phyloP scores from a whole-genome alignment of 2,797 vertebrate species.

The Sebastiscus albofasciatus region DNA sequence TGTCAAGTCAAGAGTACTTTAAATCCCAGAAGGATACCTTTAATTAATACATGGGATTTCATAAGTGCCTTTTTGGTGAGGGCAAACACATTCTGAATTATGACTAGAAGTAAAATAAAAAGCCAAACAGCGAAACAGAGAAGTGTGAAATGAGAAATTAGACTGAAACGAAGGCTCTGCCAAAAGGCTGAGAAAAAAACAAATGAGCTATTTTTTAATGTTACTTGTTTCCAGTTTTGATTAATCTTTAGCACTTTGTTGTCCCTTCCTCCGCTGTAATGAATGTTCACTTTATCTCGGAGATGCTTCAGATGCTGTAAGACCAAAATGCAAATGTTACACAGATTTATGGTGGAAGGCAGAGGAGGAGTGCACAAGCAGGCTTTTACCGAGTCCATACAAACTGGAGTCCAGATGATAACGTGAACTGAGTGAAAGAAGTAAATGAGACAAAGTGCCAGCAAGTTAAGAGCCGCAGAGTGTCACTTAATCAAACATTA shows the following conservation, averaged over 20 bases:
- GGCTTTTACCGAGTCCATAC: constrained; percentile 1
- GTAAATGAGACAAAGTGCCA: constrained; percentile 23
- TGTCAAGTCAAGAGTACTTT: background rate
- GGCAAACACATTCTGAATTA: constrained; percentile 23
- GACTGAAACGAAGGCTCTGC: constrained; percentile 14
- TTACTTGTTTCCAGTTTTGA: constrained; percentile 24
- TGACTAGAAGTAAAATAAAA: constrained; percentile 3
- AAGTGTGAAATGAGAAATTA: constrained; percentile 47
- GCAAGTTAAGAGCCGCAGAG: constrained; percentile 5
- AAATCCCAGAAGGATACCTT: background rate
- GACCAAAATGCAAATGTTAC: constrained; percentile 33
- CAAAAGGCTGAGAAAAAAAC: constrained; percentile 14
- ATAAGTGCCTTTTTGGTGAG: constrained; percentile 3
- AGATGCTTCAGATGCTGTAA: constrained; percentile 9
- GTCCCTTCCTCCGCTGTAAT: constrained; percentile 23
- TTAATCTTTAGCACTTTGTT: constrained; percentile 43
- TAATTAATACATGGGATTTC: constrained; percentile 20
- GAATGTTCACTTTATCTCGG: constrained; percentile 26
- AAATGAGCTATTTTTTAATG: constrained; percentile 19
- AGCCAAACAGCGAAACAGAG: constrained; percentile 2
- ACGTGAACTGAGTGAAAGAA: background rate
- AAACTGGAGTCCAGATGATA: constrained; percentile 1
- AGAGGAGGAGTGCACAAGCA: constrained; percentile 6
- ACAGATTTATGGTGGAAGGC: constrained; percentile 37
- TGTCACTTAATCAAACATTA: constrained; percentile 21